Evolutionary conservation across 1,140 invertebrate species (phyloP), one percentile per base, ranked within the genome.

Genomic region (Coelopa frigida): DNA sequence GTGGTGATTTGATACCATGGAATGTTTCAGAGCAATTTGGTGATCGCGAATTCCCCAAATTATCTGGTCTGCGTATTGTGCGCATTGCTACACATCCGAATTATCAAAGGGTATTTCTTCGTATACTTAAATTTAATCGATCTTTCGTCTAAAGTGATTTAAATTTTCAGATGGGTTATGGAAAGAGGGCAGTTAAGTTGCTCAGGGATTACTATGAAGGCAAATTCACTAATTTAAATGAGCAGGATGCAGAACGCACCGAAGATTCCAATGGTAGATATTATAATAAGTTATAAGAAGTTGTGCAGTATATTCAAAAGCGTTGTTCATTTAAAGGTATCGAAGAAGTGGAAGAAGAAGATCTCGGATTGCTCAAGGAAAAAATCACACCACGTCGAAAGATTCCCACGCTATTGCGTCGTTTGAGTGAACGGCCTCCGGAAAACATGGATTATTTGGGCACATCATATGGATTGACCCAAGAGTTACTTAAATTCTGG

Each of bases 1-100:
- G 89, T 5, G 97, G 97, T 5, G 96, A 99, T 77, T 73, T 99
- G 8, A 96, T 99, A 56, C 96, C 96, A 1, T 99, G 96, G 96
- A 96, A 93, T 20, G 77, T 99, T 1, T 88, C 91, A 5, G 94
- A 98, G 65, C 94, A 98, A 66, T 98, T 86, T 70, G 86, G 94
- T 52, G 94, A 98, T 70, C 75, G 84, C 51, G 87, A 97, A 63
- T 99, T 99, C 71, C 88, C 93, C 7, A 79, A 81, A 43, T 73
- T 99, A 2, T 82, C 87, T 49, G 96, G 96, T 6, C 93, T 87
- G 14, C 76, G 96, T 49, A 81, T 99, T 45, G 89, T 99, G 14
- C 75, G 96, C 29, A 95, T 99, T 46, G 96, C 96, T 2, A 98
- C 95, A 3, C 94, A 99, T 81, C 96, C 97, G 0, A 91, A 97